A percentile compares a stretch with the other conserved stretches of the same genome.
Evolutionary conservation across 1,140 invertebrate species (phyloP).

Genomic region (Nephotettix cincticeps): DNA sequence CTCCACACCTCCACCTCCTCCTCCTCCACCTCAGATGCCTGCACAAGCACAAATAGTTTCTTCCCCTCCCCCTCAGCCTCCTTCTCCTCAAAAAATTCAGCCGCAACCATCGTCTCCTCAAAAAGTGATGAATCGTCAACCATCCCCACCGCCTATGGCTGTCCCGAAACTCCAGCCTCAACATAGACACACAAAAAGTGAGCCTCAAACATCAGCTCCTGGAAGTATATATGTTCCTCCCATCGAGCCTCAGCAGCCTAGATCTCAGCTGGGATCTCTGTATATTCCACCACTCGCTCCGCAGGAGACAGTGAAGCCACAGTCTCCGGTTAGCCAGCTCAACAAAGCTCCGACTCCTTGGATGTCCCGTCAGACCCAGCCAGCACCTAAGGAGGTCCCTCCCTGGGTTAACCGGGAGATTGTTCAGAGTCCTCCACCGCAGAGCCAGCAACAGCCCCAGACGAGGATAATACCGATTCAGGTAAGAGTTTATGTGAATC

Average conservation of each 20-base stretch:
- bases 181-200: conserved; percentile 21
- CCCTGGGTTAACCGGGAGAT: conserved; percentile 50
- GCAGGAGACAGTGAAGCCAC: conserved; percentile 5
- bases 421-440: conserved; percentile 43
- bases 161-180: conserved; percentile 24
- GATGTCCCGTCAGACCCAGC: conserved; percentile 50
- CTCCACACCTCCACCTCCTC: conserved; percentile 48
- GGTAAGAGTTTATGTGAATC: conserved; percentile 31
- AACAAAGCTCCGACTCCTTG: conserved; percentile 60
- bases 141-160: conserved; percentile 13
- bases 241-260: conserved; percentile 30
- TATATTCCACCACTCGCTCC: conserved; percentile 30
- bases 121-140: conserved; percentile 14
- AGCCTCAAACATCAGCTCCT: conserved; percentile 16
- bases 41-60: conserved; percentile 39
- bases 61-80: conserved; percentile 40
- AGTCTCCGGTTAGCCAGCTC: conserved; percentile 37
- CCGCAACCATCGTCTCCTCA: conserved; percentile 27
- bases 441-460: background rate
- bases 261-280: conserved; percentile 33
- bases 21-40: conserved; percentile 41
- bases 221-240: conserved; percentile 40
- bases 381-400: conserved; percentile 48
- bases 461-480: conserved; percentile 42
- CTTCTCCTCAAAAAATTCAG: conserved; percentile 19